Conservation (phyloP, 2,888 invertebrate species). For the Meloe dianella region DNA sequence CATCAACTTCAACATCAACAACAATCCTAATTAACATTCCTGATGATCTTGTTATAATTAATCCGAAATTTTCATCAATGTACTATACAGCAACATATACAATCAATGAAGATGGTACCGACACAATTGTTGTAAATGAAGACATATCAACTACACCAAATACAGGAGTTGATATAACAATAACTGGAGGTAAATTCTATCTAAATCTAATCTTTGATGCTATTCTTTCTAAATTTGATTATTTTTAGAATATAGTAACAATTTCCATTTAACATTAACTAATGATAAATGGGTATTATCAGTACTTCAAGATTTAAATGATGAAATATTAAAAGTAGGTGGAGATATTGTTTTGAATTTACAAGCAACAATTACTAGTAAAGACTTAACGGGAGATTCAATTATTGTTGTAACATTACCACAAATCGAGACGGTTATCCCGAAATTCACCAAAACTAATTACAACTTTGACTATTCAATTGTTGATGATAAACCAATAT, state of each 20-base stretch:
- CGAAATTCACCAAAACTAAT: slow-evolving; percentile 51
- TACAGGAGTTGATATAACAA: neutral
- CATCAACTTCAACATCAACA: slow-evolving; percentile 9
- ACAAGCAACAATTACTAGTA: neutral
- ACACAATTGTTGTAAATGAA: slow-evolving; percentile 26
- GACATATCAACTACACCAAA: slow-evolving; percentile 22
- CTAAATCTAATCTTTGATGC: neutral
- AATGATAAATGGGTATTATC: slow-evolving; percentile 9
- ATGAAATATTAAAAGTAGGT: neutral
- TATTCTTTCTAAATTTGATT: neutral
- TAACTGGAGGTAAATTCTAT: slow-evolving; percentile 17
- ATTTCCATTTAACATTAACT: neutral
- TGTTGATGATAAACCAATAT: slow-evolving; percentile 46
- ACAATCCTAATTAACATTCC: slow-evolving; percentile 16
- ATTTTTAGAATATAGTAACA: neutral
- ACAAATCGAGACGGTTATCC: neutral
- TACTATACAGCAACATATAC: slow-evolving; percentile 38
- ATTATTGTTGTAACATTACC: neutral
- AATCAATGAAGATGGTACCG: neutral
- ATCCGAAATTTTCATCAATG: slow-evolving; percentile 18
- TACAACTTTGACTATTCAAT: slow-evolving; percentile 60
- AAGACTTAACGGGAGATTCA: too few species aligned
- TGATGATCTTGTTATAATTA: neutral
- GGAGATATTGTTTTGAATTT: neutral
- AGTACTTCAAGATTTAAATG: slow-evolving; percentile 2